Percentiles rank a stretch among this genome's conserved stretches.
These are phyloP conservation scores for Hypomecis atomaria DNA, from an alignment of 2,888 invertebrate genomes.

Conservation along the genomic window DNA sequence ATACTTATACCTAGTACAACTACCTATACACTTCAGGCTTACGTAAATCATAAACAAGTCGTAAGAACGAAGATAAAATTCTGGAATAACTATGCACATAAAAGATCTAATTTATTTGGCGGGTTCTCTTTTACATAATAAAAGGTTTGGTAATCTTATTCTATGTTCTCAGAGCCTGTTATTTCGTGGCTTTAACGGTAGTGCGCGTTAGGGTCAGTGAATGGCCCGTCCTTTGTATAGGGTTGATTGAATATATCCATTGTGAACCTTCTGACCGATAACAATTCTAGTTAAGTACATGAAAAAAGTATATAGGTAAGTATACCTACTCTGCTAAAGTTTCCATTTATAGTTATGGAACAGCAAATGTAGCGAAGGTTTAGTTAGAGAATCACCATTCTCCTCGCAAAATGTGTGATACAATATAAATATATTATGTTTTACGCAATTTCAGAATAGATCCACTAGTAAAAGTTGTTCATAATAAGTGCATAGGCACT, in stretches of 20 bases:
- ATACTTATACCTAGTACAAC: too few species aligned
- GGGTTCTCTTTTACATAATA: conserved; percentile 1
- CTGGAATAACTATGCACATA: not conserved
- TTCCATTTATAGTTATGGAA: too few species aligned
- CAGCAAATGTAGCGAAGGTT: not conserved
- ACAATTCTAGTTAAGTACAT: conserved; percentile 4
- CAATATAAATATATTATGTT: too few species aligned
- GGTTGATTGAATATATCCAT: conserved; percentile 10
- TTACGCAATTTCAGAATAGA: too few species aligned
- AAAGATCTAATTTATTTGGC: not conserved
- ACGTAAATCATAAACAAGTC: not conserved
- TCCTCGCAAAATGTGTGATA: not conserved
- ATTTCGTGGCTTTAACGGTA: not conserved
- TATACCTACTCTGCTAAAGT: too few species aligned
- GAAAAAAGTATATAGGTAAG: not conserved
- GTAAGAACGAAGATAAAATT: not conserved
- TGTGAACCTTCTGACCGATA: conserved; percentile 6
- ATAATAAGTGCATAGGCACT: too few species aligned
- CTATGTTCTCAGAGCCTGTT: not conserved
- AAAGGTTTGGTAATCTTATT: not conserved
- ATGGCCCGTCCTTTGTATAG: conserved; percentile 11
- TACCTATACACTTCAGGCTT: too few species aligned
- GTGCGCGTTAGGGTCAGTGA: not conserved
- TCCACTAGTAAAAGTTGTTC: too few species aligned
- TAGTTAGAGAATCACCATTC: not conserved